These are phyloP conservation scores for Empidonax alnorum DNA, from an alignment of 2,113 vertebrate genomes.

Conservation along the genomic window DNA sequence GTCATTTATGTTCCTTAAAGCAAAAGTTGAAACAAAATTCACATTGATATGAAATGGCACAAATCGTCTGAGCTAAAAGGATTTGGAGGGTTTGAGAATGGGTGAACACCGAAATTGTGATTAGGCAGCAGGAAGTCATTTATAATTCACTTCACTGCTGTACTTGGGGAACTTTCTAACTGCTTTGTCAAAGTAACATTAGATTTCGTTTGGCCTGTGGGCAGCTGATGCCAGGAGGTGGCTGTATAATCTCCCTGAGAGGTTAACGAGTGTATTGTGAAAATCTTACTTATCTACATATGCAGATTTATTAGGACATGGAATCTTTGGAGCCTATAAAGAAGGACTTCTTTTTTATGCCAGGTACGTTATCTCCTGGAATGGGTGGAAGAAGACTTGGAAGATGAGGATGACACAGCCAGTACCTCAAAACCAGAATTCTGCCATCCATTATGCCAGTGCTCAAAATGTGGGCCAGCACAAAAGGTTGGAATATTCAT, in stretches of 20 bases:
- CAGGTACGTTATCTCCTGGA: slow-evolving; percentile 95
- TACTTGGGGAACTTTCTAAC: background rate
- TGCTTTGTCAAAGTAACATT: background rate
- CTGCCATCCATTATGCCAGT: slow-evolving; percentile 96
- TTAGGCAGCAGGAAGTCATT: background rate
- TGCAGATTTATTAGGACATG: background rate
- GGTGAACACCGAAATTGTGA: background rate
- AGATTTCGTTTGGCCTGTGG: background rate
- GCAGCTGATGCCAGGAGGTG: background rate
- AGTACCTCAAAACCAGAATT: slow-evolving; percentile 68
- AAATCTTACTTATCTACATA: background rate
- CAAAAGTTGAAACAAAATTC: background rate
- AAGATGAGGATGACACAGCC: slow-evolving; percentile 74
- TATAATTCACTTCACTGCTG: background rate
- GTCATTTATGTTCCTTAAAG: background rate
- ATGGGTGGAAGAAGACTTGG: slow-evolving; percentile 89
- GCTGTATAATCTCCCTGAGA: background rate
- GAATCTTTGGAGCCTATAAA: background rate
- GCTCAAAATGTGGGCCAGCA: slow-evolving; percentile 84
- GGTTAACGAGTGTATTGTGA: background rate
- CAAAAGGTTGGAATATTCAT: slow-evolving; percentile 84
- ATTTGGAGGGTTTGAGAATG: background rate
- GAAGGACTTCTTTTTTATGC: background rate
- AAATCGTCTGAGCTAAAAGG: background rate
- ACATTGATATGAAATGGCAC: background rate